phyloP scores from a whole-genome alignment of 2,888 invertebrate genomes.

The Drosophila neotestacea region DNA sequence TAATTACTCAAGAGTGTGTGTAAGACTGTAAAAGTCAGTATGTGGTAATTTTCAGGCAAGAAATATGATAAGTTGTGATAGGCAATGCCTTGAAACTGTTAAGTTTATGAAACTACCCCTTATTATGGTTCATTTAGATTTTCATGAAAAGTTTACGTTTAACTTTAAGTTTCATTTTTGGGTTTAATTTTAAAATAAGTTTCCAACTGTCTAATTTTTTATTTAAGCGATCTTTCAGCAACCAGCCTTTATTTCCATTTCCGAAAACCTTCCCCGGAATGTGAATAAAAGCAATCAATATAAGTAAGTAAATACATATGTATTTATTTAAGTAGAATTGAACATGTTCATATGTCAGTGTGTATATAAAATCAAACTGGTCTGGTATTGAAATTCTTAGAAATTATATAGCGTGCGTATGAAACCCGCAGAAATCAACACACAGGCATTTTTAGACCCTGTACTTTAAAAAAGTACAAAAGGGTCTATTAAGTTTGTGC shows the following conservation, averaged over 20 bases:
- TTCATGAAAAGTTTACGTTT: not conserved
- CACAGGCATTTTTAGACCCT: not conserved
- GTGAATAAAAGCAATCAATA: not conserved
- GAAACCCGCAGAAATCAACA: not conserved
- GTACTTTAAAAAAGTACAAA: too few species aligned
- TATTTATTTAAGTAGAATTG: conserved; percentile 1
- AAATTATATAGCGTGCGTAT: conserved; percentile 1
- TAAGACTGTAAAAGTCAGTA: conserved; percentile 4
- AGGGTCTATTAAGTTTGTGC: too few species aligned
- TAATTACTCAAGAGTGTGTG: conserved; percentile 20
- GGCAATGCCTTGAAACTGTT: not conserved
- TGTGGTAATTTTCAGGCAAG: conserved; percentile 11
- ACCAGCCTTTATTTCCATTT: too few species aligned
- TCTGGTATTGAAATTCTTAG: conserved; percentile 1
- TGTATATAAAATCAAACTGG: not conserved
- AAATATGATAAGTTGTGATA: conserved; percentile 16
- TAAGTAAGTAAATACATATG: conserved; percentile 4
- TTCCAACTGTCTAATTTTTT: not conserved
- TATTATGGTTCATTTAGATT: conserved; percentile 7
- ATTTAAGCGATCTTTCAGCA: not conserved
- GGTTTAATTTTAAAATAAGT: conserved; percentile 7
- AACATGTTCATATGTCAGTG: not conserved
- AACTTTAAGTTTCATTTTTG: conserved; percentile 1
- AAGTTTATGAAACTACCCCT: conserved; percentile 1
- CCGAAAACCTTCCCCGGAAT: not conserved